Conservation (phyloP, 2,888 invertebrate genomes). For the Phrixothrix hirtus region DNA sequence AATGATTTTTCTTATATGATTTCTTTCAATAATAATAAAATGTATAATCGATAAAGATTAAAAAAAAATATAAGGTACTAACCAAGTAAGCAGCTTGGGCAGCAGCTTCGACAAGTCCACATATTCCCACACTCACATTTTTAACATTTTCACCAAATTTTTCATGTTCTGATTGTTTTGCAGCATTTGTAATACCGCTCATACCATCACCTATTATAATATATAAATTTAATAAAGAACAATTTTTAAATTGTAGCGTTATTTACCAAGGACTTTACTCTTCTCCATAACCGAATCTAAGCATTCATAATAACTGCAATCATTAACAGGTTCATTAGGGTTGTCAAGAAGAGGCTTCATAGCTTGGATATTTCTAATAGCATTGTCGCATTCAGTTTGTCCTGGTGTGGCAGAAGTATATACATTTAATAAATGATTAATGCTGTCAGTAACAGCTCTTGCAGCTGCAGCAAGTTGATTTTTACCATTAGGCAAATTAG, state of each 20-base stretch:
- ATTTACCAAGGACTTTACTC: constrained; percentile 73
- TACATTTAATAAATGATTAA: constrained; percentile 86
- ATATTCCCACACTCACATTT: constrained; percentile 84
- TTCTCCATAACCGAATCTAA: constrained; percentile 88
- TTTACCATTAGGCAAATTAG: constrained; percentile 86
- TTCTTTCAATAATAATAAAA: too few species aligned
- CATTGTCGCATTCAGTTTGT: constrained; percentile 95
- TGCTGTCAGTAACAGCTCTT: constrained; percentile 87
- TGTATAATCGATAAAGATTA: too few species aligned
- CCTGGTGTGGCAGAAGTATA: constrained; percentile 91
- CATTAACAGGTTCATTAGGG: constrained; percentile 85
- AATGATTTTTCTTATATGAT: too few species aligned
- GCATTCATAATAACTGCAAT: constrained; percentile 90
- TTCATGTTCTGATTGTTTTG: constrained; percentile 83
- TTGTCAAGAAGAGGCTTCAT: constrained; percentile 80
- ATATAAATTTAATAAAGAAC: too few species aligned
- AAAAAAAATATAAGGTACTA: constrained; percentile 26
- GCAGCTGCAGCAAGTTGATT: constrained; percentile 88
- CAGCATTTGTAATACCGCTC: constrained; percentile 92
- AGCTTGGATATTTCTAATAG: constrained; percentile 88
- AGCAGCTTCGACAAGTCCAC: constrained; percentile 88
- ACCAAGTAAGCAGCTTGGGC: constrained; percentile 93
- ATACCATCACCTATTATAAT: constrained; percentile 90
- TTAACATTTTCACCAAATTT: constrained; percentile 83
- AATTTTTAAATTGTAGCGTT: not conserved